Evolutionary conservation across 2,888 invertebrate genomes (phyloP), one percentile per base, ranked within the genome.

Genomic region (Chelonus formosanus): DNA sequence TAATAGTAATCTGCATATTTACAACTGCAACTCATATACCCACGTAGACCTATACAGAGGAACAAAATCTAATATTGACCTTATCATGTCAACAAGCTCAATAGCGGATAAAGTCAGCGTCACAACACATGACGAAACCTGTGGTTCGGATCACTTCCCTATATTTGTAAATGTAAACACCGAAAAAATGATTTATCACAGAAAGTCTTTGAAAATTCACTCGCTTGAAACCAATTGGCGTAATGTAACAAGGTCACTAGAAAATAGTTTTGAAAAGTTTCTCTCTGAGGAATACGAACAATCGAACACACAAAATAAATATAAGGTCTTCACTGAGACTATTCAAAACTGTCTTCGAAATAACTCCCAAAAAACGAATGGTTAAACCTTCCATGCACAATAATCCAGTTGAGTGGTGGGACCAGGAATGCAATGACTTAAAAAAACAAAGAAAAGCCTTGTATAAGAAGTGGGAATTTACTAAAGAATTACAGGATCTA

Each of bases 371-470:
- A 10, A 54, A 40, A 40, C n/a, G n/a, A 36, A 62, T 5, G 48
- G 5, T 31, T n/a, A 10, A 45, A 5, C 32, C 34, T 20, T 62
- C 20, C 3, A 40, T 7, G n/a, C 3, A 48, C 7, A 7, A 43
- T 32, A 64, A 69, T 45, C 69, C 67, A 5, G 61, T 61, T 20
- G 7, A 43, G 3, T 68, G 68, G 68, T 70, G 66, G 68, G 68
- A 68, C n/a, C 5, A 34, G 1, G 68, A 68, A 3, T 70, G 67
- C 44, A 50, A 66, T n/a, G 44, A 56, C 20, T 8, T 48, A 6
- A 63, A 59, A 31, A 59, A 50, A 53, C n/a, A 48, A 0, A 34
- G 68, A 55, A 43, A 34, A 56, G 55, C 58, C n/a, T 7, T 60
- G 5, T 66, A 43, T 32, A 63, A 63, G 50, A 65, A 58, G 47